phyloP scores from a whole-genome alignment of 2,888 invertebrate species.

The Chrysomela aeneicollis region DNA sequence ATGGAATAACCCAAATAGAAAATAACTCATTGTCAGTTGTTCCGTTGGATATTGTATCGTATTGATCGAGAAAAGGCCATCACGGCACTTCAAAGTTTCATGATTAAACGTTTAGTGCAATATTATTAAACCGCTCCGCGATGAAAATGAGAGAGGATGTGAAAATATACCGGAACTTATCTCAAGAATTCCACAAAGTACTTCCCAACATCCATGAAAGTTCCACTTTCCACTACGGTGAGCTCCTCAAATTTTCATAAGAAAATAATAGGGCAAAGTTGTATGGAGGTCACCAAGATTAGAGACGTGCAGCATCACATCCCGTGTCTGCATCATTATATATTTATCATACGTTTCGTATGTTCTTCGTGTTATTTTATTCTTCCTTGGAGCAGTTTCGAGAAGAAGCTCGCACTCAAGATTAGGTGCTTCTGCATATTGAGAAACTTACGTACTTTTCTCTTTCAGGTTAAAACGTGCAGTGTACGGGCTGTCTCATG shows the following conservation, averaged over 20 bases:
- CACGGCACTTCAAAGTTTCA: no score
- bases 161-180: neutral
- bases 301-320: constrained; percentile 11
- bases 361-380: constrained; percentile 17
- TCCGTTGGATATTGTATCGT: no score
- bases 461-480: no score
- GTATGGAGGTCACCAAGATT: constrained; percentile 26
- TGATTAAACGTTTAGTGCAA: no score
- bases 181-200: neutral
- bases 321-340: constrained; percentile 20
- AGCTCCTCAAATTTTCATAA: constrained; percentile 14
- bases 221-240: constrained; percentile 1
- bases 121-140: no score
- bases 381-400: neutral
- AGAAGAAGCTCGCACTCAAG: neutral
- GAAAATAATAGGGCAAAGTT: constrained; percentile 1
- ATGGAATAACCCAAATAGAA: no score
- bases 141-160: no score
- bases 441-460: no score
- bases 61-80: no score
- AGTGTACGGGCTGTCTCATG: no score
- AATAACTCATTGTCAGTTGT: no score
- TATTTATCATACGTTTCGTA: constrained; percentile 26
- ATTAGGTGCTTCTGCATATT: neutral
- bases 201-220: constrained; percentile 4